Conservation (phyloP, 2,113 vertebrate genomes). For the Puma concolor region DNA sequence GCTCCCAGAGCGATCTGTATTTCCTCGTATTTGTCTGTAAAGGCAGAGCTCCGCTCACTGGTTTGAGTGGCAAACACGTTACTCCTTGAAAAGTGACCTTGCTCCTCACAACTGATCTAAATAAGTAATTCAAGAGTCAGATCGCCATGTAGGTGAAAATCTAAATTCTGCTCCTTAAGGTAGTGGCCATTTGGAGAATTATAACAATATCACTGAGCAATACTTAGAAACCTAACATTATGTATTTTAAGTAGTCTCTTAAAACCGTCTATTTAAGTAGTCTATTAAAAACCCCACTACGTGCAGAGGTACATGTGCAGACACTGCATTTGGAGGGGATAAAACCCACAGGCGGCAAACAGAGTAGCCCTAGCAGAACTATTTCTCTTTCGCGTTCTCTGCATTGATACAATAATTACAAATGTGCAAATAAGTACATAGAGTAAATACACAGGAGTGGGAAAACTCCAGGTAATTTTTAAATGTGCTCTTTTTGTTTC, state of each 20-base stretch:
- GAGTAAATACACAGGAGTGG: neutral
- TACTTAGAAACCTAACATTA: neutral
- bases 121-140: neutral
- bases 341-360: neutral
- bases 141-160: too few species aligned
- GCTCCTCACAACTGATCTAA: too few species aligned
- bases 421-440: neutral
- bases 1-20: too few species aligned
- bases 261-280: neutral
- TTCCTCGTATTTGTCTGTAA: rapidly evolving
- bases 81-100: neutral
- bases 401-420: neutral
- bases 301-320: too few species aligned
- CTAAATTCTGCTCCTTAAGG: neutral
- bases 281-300: neutral
- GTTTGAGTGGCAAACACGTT: neutral
- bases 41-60: neutral
- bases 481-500: neutral
- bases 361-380: neutral
- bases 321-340: neutral
- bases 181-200: neutral
- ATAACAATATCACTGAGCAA: neutral
- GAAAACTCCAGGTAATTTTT: neutral
- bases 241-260: neutral
- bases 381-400: neutral